Base-by-base conservation (phyloP, 2,888 invertebrate species). In the Xanthia icteritia region DNA sequence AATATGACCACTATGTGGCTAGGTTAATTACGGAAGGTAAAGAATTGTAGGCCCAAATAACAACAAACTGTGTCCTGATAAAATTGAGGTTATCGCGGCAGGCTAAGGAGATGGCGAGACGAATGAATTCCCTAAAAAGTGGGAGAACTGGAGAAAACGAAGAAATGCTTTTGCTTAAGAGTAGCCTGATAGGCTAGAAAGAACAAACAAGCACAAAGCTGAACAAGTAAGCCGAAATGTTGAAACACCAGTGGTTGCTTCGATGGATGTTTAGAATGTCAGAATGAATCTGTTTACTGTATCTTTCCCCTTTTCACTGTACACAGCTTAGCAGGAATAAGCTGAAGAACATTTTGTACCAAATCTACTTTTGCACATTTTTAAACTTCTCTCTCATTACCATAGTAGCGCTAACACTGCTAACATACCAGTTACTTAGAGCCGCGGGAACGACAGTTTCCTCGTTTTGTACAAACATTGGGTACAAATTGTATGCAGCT, bases 381-480 rank as follows among this genome's bases (percentile, higher is more conserved):
- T 83, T 73, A 79, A 82, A 86, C 88, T 75, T 82, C 87, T 75
- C 80, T 80, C 85, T 85, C 84, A 89, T 91, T 93, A 92, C 85
- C 85, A 83, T 81, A 81, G 85, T 82, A 84, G 88, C 88, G 92
- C 88, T 91, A 92, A 92, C 88, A 80, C 85, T 87, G 91, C 89
- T 91, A 92, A 92, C 87, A 81, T 86, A 86, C 83, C 88, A 88
- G 90, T 93, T 92, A 92, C 90, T 91, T 90, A 90, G 84, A 85
- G 89, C 86, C 77, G 86, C 88, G 87, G 84, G 88, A 89, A 87
- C 89, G 89, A 90, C 90, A 91, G 91, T 92, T 92, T 92, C 89
- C 90, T 92, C 89, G 91, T 92, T 93, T 92, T 91, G 91, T 90
- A 91, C 89, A 92, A 94, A 93, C 91, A 92, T 88, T 90, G 88